Base-by-base conservation (phyloP, 2,113 vertebrate genomes). In the Noturus placidus region DNA sequence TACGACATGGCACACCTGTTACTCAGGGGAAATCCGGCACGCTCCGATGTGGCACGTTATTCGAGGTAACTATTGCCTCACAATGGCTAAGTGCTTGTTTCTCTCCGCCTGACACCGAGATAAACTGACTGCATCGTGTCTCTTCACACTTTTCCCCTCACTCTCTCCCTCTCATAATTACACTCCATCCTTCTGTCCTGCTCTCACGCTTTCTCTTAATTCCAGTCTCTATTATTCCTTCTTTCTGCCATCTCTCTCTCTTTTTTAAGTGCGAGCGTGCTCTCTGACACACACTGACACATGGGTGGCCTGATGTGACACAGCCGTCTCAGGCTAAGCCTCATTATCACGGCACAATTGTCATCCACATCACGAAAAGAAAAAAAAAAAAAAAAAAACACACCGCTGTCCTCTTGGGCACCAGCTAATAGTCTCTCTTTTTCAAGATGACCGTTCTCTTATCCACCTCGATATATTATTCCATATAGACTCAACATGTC, bases 331-430 rank as follows among this genome's bases (percentile, higher is more conserved):
- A 93, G 87, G 94, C 92, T 94, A 93, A 93, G 93, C 94, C 95
- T 95, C 94, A 95, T 96, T 96, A 95, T 92, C 91, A 92, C 94
- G 84, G 91, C 91, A 93, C 92, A 95, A 96, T 95, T 95, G 95
- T 95, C 94, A 95, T 93, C 95, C 93, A 94, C 94, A 94, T 93
- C 93, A 94, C 94, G 93, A 61, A 65, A 92, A 42, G 5, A 42
- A 38, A 2, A 42, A 5, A 93, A 61, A 65, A 92, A 42, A 42
- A 42, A 38, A 2, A 42, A 5, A 42, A 5, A 42, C 5, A 46
- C 7, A 46, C 94, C 92, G 90, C 90, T 87, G 89, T 92, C 93
- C 93, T 42, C 88, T 91, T 83, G 93, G 93, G 94, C 93, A 94
- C 91, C 87, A 83, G 92, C 90, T 91, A 92, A 92, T 79, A 84